phyloP scores from a whole-genome alignment of 2,113 vertebrate species.

The Amazona guildingii region DNA sequence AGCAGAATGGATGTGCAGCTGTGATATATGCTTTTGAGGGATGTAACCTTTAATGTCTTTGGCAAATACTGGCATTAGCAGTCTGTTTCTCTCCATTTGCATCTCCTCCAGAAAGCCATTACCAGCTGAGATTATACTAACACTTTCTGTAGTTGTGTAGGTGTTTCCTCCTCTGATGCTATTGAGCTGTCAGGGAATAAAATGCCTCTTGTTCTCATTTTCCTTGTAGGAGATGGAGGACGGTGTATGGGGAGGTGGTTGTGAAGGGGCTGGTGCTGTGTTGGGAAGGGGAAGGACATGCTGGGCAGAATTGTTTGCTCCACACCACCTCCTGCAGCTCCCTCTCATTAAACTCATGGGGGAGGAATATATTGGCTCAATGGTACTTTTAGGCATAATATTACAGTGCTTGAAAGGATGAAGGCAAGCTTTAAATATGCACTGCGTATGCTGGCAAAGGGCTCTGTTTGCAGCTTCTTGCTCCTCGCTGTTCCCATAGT shows the following conservation, averaged over 20 bases:
- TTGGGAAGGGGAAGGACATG: not conserved
- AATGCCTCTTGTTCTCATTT: not conserved
- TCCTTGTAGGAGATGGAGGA: not conserved
- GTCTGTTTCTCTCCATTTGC: not conserved
- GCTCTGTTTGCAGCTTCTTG: not conserved
- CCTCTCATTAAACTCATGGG: not conserved
- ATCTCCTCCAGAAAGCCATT: not conserved
- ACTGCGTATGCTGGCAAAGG: not conserved
- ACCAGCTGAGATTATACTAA: conserved; percentile 34
- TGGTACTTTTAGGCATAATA: conserved; percentile 19
- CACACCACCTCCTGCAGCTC: conserved; percentile 28
- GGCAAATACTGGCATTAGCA: not conserved
- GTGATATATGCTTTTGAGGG: not conserved
- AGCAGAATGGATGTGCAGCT: not conserved
- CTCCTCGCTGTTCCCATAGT: not conserved
- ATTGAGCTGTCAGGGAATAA: not conserved
- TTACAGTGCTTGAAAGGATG: not conserved
- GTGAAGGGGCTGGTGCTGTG: not conserved
- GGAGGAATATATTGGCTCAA: conserved; percentile 40
- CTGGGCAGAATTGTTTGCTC: conserved; percentile 41
- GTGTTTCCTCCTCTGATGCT: conserved; percentile 23
- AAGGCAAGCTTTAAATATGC: not conserved
- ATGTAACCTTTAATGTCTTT: not conserved
- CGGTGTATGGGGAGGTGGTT: not conserved
- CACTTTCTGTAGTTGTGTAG: not conserved